Base-by-base conservation (phyloP, 1,140 invertebrate species). In the Gonioctena quinquepunctata region DNA sequence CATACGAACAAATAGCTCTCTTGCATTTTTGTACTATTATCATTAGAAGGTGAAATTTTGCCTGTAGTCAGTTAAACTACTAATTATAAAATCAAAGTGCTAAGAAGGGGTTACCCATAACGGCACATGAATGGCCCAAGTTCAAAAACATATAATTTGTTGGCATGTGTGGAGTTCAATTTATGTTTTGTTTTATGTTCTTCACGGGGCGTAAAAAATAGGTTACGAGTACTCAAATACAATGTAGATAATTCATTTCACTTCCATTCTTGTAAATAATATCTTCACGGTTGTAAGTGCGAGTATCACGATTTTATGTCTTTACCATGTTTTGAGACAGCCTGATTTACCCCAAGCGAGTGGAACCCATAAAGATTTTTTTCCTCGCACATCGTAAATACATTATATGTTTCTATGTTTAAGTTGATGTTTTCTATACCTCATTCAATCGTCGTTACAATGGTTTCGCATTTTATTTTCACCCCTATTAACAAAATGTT, bases 161-260 rank as follows among this genome's bases (percentile, higher is more conserved):
- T 22, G 11, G 62, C 62, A 64, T 64, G 22, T 64, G 59, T 61
- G 59, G 59, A 13, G 59, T 61, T 28, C 49, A 25, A 64, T 50
- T 64, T 64, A 50, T 64, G 49, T 52, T 49, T 64, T 49, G 19
- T 52, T 52, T 64, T 64, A 64, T 50, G 62, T 49, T 49, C 42
- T 25, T 52, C 28, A 42, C 11, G 27, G 59, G 23, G 28, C 33
- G 21, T 64, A 50, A 64, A 64, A 64, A 64, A 50, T 64, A 64
- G 62, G 62, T 64, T 64, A 64, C 28, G 62, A 48, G 42, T 64
- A 52, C 28, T 61, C 18, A 26, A 64, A 64, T 64, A 64, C 62
- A 64, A 49, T 64, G 62, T 64, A 25, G 49, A 64, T 52, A 64
- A 64, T 50, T 64, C 49, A 64, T 64, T 21, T 64, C 3, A 54